A percentile compares a stretch with the other conserved stretches of the same genome.
Evolutionary conservation across 2,888 invertebrate genomes (phyloP).

Genomic region (Campoletis raptor): DNA sequence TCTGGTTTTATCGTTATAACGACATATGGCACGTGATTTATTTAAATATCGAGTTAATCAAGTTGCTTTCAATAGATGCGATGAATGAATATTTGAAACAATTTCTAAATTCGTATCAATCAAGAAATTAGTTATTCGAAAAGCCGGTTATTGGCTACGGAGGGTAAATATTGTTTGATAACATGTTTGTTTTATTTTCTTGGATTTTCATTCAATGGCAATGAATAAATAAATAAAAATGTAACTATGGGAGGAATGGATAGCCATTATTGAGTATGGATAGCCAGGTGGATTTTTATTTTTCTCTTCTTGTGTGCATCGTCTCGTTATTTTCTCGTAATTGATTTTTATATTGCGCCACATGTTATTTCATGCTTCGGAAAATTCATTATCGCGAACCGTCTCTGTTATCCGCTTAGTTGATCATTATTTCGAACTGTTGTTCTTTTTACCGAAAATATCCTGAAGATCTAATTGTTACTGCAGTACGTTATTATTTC

Average conservation of each 20-base stretch:
- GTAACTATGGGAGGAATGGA: neutral
- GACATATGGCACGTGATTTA: neutral
- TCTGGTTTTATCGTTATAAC: neutral
- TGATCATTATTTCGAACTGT: constrained; percentile 23
- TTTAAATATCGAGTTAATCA: neutral
- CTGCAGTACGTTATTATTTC: constrained; percentile 4
- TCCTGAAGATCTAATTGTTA: constrained; percentile 12
- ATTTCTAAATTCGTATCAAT: neutral
- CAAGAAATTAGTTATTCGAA: neutral
- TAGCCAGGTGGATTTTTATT: neutral
- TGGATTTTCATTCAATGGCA: neutral
- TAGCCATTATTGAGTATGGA: constrained; percentile 3
- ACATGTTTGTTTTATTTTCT: neutral
- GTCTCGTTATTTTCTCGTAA: constrained; percentile 34
- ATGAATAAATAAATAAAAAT: neutral
- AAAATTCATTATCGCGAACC: constrained; percentile 16
- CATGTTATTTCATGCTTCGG: constrained; percentile 16
- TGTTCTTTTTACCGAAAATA: constrained; percentile 32
- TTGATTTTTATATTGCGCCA: constrained; percentile 40
- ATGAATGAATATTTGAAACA: neutral
- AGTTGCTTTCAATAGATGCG: neutral
- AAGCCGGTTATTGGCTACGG: neutral
- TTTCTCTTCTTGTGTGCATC: neutral
- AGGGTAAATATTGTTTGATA: neutral
- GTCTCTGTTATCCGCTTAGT: neutral